Percentiles rank a stretch among this genome's conserved stretches.
phyloP scores from a whole-genome alignment of 2,888 invertebrate species.

The Drosophila siamana region DNA sequence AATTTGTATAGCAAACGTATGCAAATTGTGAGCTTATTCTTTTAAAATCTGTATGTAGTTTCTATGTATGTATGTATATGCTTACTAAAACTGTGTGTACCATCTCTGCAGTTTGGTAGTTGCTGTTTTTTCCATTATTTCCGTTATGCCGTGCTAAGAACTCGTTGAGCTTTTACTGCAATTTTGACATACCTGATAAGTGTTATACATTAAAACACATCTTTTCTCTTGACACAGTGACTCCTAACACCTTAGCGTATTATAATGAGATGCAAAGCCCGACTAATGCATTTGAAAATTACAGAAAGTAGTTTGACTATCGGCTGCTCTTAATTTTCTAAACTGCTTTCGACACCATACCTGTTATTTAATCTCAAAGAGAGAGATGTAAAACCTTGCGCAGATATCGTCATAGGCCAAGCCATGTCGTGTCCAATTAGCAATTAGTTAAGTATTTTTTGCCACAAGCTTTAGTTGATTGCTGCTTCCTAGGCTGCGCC shows the following conservation, averaged over 20 bases:
- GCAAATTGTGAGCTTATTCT: slow-evolving; percentile 20
- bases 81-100: slow-evolving; percentile 22
- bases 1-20: slow-evolving; percentile 71
- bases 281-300: slow-evolving; percentile 62
- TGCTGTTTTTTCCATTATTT: slow-evolving; percentile 58
- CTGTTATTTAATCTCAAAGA: slow-evolving; percentile 21
- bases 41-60: slow-evolving; percentile 9
- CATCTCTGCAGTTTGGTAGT: slow-evolving; percentile 46
- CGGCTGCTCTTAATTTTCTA: slow-evolving; percentile 1
- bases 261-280: slow-evolving; percentile 5
- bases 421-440: slow-evolving; percentile 77
- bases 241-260: slow-evolving; percentile 14
- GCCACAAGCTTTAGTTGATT: slow-evolving; percentile 19
- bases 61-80: slow-evolving; percentile 7
- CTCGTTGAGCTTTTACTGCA: slow-evolving; percentile 65
- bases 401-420: slow-evolving; percentile 28
- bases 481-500: slow-evolving; percentile 55
- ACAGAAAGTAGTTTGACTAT: slow-evolving; percentile 26
- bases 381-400: slow-evolving; percentile 28
- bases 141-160: slow-evolving; percentile 33
- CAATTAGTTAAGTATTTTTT: slow-evolving; percentile 62
- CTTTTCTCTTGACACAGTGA: slow-evolving; percentile 20
- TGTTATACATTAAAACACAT: slow-evolving; percentile 60
- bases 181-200: slow-evolving; percentile 78
- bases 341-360: not conserved